Evolutionary conservation across 2,797 vertebrate genomes (phyloP), one percentile per base, ranked within the genome.

Genomic region (Megalops cyprinoides): DNA sequence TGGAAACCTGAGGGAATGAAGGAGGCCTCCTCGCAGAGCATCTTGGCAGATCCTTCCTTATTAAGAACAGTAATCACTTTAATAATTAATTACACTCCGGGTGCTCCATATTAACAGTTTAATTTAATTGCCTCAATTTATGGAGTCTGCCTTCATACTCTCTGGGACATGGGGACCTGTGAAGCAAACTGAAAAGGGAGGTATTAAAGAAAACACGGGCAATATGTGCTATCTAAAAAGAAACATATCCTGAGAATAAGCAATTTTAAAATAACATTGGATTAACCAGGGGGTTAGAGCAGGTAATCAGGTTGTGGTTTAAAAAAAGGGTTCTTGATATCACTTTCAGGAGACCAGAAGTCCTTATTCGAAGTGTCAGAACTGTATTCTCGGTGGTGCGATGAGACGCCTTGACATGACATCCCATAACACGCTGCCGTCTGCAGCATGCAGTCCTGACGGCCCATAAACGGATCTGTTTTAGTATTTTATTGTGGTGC

Each of bases 41-140:
- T 31, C 69, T 48, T 53, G 76, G 46, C 55, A 60, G 51, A 60
- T 73, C 67, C 37, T 12, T 74, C 76, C 69, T 82, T 74, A 82
- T 73, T 78, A 62, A 60, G 69, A 78, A 39, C 34, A 78, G 81
- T 75, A 74, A 75, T 80, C 79, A 80, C 79, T 78, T 82, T 56
- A 82, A 78, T 74, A 56, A 78, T 78, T 60, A 74, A 74, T 74
- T 60, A 60, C 48, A 78, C n/a, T 74, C 56, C 34, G 46, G 55
- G 51, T 58, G 39, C 76, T 73, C 48, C 4, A 37, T 78, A 74
- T 82, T 78, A 74, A 78, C 76, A 28, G 76, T 74, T 78, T 82
- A 74, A 74, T 74, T 78, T 82, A 79, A 79, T 79, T 74, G 55
- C 79, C 42, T 46, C 44, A 25, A 14, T 78, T 78, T 82, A 58